A percentile compares a stretch with the other conserved stretches of the same genome.
Conservation (phyloP, 2,888 invertebrate species). For the Abscondita cerata region DNA sequence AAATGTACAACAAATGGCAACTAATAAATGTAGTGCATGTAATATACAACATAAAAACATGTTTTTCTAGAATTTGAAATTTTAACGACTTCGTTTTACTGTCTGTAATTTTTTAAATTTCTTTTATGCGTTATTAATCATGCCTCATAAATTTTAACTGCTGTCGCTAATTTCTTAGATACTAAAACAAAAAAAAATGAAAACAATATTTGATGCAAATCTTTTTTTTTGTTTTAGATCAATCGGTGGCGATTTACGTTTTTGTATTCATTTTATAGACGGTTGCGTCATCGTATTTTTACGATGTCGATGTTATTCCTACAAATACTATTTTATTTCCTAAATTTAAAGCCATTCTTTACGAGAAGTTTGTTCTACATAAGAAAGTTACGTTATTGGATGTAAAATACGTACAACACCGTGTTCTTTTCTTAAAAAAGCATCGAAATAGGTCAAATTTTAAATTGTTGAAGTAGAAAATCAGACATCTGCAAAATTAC, state of each 20-base stretch:
- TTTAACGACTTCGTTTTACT: conserved; percentile 3
- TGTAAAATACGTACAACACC: no score
- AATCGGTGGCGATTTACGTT: neutral
- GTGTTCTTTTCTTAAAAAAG: no score
- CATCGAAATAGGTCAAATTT: no score
- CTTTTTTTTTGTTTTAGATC: neutral
- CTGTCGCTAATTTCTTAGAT: conserved; percentile 1
- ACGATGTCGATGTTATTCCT: conserved; percentile 13
- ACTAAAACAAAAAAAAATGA: conserved; percentile 1
- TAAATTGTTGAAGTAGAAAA: no score
- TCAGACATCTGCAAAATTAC: no score
- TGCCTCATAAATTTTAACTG: conserved; percentile 6
- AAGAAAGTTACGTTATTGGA: neutral
- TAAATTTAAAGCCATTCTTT: conserved; percentile 8
- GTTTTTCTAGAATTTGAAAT: neutral
- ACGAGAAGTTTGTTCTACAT: neutral
- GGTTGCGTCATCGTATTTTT: conserved; percentile 19
- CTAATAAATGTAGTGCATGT: no score
- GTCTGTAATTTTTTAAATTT: conserved; percentile 3
- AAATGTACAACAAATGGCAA: no score
- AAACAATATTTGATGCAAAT: neutral
- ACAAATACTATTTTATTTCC: conserved; percentile 16
- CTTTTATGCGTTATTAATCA: conserved; percentile 1
- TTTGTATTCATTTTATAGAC: conserved; percentile 13
- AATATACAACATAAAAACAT: neutral